Conservation (phyloP, 1,140 invertebrate species). For the Tyrophagus putrescentiae region DNA sequence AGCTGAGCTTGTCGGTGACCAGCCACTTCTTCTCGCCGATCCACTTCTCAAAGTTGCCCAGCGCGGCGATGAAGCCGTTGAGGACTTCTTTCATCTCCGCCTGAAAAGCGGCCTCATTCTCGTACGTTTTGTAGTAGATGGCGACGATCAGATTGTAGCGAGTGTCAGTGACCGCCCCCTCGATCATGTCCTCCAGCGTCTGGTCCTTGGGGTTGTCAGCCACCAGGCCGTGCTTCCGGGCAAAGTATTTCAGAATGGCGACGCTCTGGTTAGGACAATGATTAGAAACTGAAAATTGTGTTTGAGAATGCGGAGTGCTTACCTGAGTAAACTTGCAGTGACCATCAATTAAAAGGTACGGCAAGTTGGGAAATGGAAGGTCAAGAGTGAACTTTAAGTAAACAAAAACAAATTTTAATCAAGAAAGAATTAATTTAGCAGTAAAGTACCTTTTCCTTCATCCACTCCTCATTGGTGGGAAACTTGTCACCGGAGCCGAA, state of each 20-base stretch:
- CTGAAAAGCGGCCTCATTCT: background rate
- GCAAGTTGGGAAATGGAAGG: conserved; percentile 32
- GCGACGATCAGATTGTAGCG: conserved; percentile 31
- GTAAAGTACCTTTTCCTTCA: conserved; percentile 31
- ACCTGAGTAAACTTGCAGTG: conserved; percentile 31
- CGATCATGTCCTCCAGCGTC: conserved; percentile 35
- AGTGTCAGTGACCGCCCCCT: conserved; percentile 37
- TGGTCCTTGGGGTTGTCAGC: conserved; percentile 36
- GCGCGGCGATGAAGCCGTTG: conserved; percentile 29
- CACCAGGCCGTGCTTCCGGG: conserved; percentile 27
- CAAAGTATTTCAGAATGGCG: conserved; percentile 39
- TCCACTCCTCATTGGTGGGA: conserved; percentile 27
- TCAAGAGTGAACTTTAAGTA: conserved; percentile 28
- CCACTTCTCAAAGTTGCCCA: conserved; percentile 34
- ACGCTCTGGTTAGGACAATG: conserved; percentile 32
- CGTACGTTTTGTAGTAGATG: background rate
- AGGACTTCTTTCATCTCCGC: conserved; percentile 17
- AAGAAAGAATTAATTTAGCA: too few species aligned
- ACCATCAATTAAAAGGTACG: conserved; percentile 27
- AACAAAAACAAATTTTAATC: too few species aligned
- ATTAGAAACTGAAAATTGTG: conserved; percentile 17
- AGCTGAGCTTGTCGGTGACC: conserved; percentile 37
- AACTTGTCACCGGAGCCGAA: conserved; percentile 27
- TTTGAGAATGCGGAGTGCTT: conserved; percentile 23
- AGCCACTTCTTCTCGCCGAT: conserved; percentile 35